phyloP scores from a whole-genome alignment of 1,140 invertebrate genomes.

The Triops cancriformis region DNA sequence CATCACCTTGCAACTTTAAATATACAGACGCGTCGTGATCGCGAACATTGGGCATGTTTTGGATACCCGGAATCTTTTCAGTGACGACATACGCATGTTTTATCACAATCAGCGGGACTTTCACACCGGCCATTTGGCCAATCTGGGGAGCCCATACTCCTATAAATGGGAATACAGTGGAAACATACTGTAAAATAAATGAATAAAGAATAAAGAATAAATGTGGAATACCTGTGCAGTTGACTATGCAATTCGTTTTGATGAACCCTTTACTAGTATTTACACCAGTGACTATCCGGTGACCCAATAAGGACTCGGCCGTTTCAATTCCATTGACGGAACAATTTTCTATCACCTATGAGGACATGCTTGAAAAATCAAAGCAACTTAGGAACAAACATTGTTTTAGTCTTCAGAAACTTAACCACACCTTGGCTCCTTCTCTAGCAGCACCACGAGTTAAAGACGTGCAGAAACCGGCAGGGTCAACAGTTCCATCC shows the following conservation, averaged over 20 bases:
- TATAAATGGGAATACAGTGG: not conserved
- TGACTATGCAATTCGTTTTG: constrained; percentile 62
- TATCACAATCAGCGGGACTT: constrained; percentile 67
- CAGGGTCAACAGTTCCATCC: constrained; percentile 73
- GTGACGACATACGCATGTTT: constrained; percentile 82
- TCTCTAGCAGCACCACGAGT: constrained; percentile 55
- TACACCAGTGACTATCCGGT: constrained; percentile 61
- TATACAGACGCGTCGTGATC: constrained; percentile 79
- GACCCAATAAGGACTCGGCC: constrained; percentile 50
- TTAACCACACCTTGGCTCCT: constrained; percentile 55
- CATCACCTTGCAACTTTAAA: constrained; percentile 70
- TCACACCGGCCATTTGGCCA: constrained; percentile 56
- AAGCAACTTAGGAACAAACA: not conserved
- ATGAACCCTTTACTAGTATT: constrained; percentile 61
- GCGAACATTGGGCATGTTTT: constrained; percentile 65
- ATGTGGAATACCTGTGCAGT: constrained; percentile 48
- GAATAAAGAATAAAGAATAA: not conserved
- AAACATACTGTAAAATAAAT: not conserved
- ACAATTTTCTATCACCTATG: constrained; percentile 64
- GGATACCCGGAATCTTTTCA: constrained; percentile 59
- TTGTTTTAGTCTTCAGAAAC: not conserved
- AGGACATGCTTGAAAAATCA: constrained; percentile 21
- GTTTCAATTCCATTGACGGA: constrained; percentile 57
- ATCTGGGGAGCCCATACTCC: not conserved
- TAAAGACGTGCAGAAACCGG: constrained; percentile 65